Evolutionary conservation across 2,113 vertebrate genomes (phyloP), one percentile per base, ranked within the genome.

Genomic region (Lepus europaeus): DNA sequence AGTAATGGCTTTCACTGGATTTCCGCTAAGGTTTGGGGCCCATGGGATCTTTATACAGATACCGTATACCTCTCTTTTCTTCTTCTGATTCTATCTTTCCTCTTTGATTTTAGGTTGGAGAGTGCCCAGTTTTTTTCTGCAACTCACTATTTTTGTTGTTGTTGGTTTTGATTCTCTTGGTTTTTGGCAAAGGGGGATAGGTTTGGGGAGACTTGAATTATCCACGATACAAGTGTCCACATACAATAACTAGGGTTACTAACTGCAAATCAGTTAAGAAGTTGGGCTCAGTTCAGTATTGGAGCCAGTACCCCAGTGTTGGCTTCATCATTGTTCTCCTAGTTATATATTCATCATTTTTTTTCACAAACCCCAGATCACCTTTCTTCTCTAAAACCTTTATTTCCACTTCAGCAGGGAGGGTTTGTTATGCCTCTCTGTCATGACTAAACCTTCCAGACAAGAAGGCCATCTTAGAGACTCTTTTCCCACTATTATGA

Each of bases 1-100:
- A 29, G 1, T 10, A 20, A 6, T 68, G 33, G 23, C 3, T 86
- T 12, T 53, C 16, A 23, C 11, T n/a, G 25, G 39, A 49, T 72
- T 87, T 64, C 84, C 31, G 56, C 3, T 19, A 72, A n/a, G 5
- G 27, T 23, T 2, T 69, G 16, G 66, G 25, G 25, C 8, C 12
- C 13, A 0, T 19, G 3, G 7, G 25, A 4, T 23, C n/a, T 23
- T 51, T n/a, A 27, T 36, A 74, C 23, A 39, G 6, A 9, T 3
- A 33, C 13, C 8, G 5, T 49, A 8, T 39, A 10, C 9, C 1
- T 20, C 53, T 33, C 2, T 5, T 12, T n/a, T 9, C 27, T 2
- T 69, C 23, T 76, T 83, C 51, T 22, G 45, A n/a, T 17, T 73
- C 16, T 33, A 3, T 9, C 56, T 23, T 77, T 82, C 8, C 45